Conservation (phyloP, 2,888 invertebrate species). For the Folsomia manolachei region DNA sequence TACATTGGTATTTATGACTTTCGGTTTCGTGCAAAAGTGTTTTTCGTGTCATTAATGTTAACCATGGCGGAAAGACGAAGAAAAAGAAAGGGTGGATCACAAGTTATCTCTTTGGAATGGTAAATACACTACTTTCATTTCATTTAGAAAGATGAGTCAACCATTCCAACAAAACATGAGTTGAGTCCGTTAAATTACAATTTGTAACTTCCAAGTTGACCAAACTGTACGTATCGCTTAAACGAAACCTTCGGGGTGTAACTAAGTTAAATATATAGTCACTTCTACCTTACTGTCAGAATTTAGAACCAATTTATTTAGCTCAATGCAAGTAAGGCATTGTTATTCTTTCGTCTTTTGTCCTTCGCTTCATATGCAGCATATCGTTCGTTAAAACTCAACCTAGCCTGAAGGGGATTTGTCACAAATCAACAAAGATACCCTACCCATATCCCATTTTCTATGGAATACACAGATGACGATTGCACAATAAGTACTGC, state of each 20-base stretch:
- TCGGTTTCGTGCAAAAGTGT: not conserved
- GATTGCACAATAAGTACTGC: not conserved
- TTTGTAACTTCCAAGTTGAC: too few species aligned
- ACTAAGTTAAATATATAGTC: too few species aligned
- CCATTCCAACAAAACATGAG: too few species aligned
- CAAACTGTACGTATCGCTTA: too few species aligned
- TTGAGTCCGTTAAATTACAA: too few species aligned
- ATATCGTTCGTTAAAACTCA: not conserved
- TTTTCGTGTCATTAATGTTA: not conserved
- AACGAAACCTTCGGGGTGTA: too few species aligned
- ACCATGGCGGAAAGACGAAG: not conserved
- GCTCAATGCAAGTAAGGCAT: too few species aligned
- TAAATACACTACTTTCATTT: not conserved
- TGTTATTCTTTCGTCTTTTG: too few species aligned
- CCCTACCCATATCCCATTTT: not conserved
- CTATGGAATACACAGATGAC: not conserved
- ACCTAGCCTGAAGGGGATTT: not conserved
- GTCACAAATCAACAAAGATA: slow-evolving; percentile 2
- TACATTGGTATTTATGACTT: not conserved
- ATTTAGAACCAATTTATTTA: too few species aligned
- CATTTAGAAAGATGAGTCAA: not conserved
- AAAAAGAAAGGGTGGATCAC: too few species aligned
- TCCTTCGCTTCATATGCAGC: not conserved
- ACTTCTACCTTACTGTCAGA: too few species aligned
- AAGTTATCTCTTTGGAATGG: too few species aligned